Percentiles rank a stretch among this genome's conserved stretches.
Conservation (phyloP, 2,888 invertebrate species). For the Tenodera sinensis region DNA sequence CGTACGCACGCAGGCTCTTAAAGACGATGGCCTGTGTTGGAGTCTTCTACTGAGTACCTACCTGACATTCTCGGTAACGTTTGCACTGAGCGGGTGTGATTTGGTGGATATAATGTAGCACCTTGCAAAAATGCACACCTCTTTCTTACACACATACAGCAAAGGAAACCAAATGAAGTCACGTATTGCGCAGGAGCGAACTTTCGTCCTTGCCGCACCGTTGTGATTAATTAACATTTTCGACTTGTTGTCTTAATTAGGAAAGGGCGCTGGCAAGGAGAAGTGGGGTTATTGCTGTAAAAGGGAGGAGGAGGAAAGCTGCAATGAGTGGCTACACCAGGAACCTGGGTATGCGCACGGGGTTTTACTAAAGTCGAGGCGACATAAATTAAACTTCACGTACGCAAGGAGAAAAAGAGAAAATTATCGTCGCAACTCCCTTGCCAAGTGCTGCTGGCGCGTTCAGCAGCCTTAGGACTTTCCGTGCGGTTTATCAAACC, state of each 20-base stretch:
- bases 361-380: neutral
- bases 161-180: neutral
- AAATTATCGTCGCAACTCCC: neutral
- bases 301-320: neutral
- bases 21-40: neutral
- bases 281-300: neutral
- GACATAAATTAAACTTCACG: slow-evolving; percentile 13
- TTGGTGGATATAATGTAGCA: neutral
- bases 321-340: neutral
- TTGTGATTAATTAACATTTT: slow-evolving; percentile 25
- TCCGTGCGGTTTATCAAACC: neutral
- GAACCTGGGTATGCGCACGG: neutral
- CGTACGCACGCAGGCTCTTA: no score
- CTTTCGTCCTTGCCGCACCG: neutral
- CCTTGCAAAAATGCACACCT: neutral
- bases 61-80: neutral
- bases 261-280: neutral
- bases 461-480: neutral
- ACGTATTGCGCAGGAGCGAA: neutral
- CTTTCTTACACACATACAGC: neutral
- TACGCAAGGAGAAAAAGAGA: neutral
- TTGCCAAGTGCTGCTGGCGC: neutral
- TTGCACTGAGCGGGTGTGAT: neutral
- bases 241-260: slow-evolving; percentile 26
- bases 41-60: neutral